Base-by-base conservation (phyloP, 2,797 vertebrate species). In the Hafferia zeledoni region DNA sequence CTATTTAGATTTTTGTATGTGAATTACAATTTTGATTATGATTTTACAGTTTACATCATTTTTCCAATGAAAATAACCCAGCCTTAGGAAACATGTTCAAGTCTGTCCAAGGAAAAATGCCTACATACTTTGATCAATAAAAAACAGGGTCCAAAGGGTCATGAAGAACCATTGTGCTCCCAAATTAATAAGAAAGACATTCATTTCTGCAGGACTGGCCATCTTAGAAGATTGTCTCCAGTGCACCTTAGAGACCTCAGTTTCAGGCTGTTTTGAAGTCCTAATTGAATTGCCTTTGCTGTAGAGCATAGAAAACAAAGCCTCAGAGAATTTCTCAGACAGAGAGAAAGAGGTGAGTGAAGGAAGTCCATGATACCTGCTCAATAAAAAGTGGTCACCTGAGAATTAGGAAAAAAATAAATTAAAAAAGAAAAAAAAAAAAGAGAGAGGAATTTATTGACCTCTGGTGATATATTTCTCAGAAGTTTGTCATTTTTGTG, bases 231-330 rank as follows among this genome's bases (percentile, higher is more conserved):
- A 83, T 24, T 74, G 53, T 56, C 56, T 94, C 41, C 47, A 88
- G 37, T 93, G 44, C 63, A 94, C 72, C 50, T 89, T 28, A 63
- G 46, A 94, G 83, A 76, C 37, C 64, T 61, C 27, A 33, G 63
- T 81, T 95, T 95, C 89, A 77, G 60, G 47, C 55, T 60, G 72
- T 11, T 61, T 94, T 87, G 81, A 67, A 89, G 88, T 95, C 59
- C 78, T 94, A 95, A 95, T 77, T 94, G 88, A 95, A 84, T 93
- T 93, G 52, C 37, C 12, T 70, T 90, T 92, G 63, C 83, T 87
- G 64, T 57, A 79, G 25, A 83, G 43, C 52, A 19, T 59, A 80
- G 49, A 28, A 96, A 94, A 86, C 17, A 90, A 94, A 96, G 43
- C 68, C 78, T 85, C 18, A 43, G 76, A 94, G 64, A 79, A 30